These are phyloP conservation scores for Cochlearius cochlearius DNA, from an alignment of 2,113 vertebrate species.

Conservation along the genomic window DNA sequence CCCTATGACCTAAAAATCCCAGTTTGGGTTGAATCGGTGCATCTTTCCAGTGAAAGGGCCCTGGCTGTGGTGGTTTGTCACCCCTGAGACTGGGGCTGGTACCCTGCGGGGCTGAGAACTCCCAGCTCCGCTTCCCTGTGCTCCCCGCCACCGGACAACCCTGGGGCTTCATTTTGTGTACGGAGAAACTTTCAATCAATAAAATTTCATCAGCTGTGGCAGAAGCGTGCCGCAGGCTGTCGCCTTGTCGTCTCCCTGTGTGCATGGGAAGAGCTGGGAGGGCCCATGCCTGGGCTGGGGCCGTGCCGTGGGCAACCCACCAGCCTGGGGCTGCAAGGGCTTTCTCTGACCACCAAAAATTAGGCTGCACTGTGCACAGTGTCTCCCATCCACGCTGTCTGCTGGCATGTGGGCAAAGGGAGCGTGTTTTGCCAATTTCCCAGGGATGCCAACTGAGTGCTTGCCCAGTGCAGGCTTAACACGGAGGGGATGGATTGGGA, in stretches of 20 bases:
- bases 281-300: no score
- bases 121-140: fast-evolving
- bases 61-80: neutral
- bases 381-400: fast-evolving
- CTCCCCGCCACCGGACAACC: neutral
- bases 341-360: neutral
- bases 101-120: neutral
- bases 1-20: neutral
- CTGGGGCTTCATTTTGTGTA: fast-evolving
- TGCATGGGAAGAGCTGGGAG: neutral
- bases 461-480: neutral
- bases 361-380: fast-evolving
- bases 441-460: fast-evolving
- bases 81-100: no score
- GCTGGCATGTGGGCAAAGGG: neutral
- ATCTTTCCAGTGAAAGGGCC: neutral
- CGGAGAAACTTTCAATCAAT: neutral
- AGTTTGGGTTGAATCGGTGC: neutral
- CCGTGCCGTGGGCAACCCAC: fast-evolving
- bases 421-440: neutral
- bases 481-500: fast-evolving
- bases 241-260: fast-evolving
- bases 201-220: neutral
- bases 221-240: neutral
- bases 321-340: neutral